Evolutionary conservation across 2,888 invertebrate genomes (phyloP).

Genomic region (Heliconius ismenius): DNA sequence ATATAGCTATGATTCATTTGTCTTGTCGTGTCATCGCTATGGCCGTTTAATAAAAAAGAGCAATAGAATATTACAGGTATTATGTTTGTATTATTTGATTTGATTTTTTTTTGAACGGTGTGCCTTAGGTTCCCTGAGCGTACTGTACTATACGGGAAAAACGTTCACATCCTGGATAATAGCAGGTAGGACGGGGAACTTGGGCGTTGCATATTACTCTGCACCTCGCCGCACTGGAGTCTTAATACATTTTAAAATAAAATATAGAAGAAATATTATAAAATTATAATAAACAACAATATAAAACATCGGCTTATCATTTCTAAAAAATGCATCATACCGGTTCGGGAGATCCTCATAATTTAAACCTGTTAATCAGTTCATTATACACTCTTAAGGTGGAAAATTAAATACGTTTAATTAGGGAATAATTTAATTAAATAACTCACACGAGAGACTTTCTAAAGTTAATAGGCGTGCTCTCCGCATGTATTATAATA

Average conservation of each 20-base stretch:
- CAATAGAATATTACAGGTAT: conserved; percentile 27
- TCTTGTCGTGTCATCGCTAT: conserved; percentile 60
- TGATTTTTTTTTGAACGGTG: not conserved
- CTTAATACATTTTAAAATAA: too few species aligned
- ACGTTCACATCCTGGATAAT: not conserved
- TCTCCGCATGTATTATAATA: conserved; percentile 39
- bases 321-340: too few species aligned
- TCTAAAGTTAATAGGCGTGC: conserved; percentile 35
- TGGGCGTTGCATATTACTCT: too few species aligned
- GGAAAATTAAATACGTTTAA: conserved; percentile 14
- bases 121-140: too few species aligned
- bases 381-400: conserved; percentile 11
- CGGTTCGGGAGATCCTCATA: not conserved
- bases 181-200: not conserved
- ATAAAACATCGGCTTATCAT: too few species aligned
- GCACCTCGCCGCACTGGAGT: too few species aligned
- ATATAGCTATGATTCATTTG: conserved; percentile 74
- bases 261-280: too few species aligned
- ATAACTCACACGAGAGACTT: conserved; percentile 15
- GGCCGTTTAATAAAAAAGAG: not conserved
- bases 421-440: conserved; percentile 25
- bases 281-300: too few species aligned
- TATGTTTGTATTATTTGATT: conserved; percentile 51
- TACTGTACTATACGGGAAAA: too few species aligned
- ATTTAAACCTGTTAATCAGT: conserved; percentile 3